A percentile compares a stretch with the other conserved stretches of the same genome.
Conservation (phyloP, 1,140 invertebrate species). For the Chrysoperla carnea region DNA sequence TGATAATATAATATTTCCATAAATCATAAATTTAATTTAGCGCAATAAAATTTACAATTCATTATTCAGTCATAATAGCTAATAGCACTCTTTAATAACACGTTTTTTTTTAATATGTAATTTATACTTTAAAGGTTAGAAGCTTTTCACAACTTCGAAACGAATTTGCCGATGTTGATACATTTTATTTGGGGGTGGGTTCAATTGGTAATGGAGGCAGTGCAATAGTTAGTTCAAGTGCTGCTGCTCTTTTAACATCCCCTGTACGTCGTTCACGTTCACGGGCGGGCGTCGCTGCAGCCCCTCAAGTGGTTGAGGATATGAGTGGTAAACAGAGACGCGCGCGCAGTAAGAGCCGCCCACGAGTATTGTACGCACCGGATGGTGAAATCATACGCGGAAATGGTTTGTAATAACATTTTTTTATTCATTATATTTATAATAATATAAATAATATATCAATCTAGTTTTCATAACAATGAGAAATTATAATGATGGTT, state of each 20-base stretch:
- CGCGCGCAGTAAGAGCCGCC: slow-evolving; percentile 63
- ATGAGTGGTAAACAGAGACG: slow-evolving; percentile 30
- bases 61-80: no score
- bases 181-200: slow-evolving; percentile 65
- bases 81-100: no score
- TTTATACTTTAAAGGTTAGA: slow-evolving; percentile 38
- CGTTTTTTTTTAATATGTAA: no score
- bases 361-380: slow-evolving; percentile 56
- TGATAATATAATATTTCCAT: no score
- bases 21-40: no score
- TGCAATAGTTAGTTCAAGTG: slow-evolving; percentile 13
- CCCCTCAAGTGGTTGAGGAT: slow-evolving; percentile 33
- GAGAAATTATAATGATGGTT: no score
- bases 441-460: not conserved
- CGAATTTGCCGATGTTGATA: slow-evolving; percentile 79
- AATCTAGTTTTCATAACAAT: not conserved
- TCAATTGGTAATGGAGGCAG: slow-evolving; percentile 19
- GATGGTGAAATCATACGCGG: slow-evolving; percentile 59
- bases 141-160: slow-evolving; percentile 84
- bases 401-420: slow-evolving; percentile 30
- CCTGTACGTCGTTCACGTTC: slow-evolving; percentile 51
- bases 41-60: no score
- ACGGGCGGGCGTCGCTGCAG: slow-evolving; percentile 28
- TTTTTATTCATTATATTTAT: not conserved
- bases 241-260: slow-evolving; percentile 30